A percentile compares a stretch with the other conserved stretches of the same genome.
Evolutionary conservation across 2,797 vertebrate genomes (phyloP).

Genomic region (Acridotheres tristis): DNA sequence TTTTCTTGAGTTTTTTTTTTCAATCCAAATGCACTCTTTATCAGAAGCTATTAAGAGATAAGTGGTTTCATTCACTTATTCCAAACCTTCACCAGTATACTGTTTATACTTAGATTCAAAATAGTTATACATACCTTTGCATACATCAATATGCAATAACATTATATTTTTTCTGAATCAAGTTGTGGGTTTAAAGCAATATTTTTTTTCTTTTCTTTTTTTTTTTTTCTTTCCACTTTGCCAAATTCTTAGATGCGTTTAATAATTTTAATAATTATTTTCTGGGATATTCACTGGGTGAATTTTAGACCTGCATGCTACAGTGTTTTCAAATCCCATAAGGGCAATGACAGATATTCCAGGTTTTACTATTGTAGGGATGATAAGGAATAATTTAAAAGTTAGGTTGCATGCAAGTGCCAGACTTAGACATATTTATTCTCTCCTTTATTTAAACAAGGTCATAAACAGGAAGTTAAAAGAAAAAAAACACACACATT

Average conservation of each 20-base stretch:
- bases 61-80: not conserved
- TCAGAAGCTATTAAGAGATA: not conserved
- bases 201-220: too few species aligned
- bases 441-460: not conserved
- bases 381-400: not conserved
- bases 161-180: not conserved
- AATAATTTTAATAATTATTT: not conserved
- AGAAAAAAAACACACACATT: not conserved
- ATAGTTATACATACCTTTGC: not conserved
- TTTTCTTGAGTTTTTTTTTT: not conserved
- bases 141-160: not conserved
- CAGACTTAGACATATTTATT: not conserved
- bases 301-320: not conserved
- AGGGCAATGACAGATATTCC: not conserved
- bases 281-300: not conserved
- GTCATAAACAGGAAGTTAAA: not conserved
- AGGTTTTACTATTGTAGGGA: not conserved
- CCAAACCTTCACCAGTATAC: not conserved
- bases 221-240: not conserved
- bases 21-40: not conserved
- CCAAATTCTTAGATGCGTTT: not conserved
- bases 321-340: not conserved
- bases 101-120: not conserved
- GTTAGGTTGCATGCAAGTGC: not conserved
- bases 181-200: fast-evolving